These are phyloP conservation scores for Pseudomyrmex sp. DNA, from an alignment of 1,140 invertebrate genomes.

Conservation along the genomic window DNA sequence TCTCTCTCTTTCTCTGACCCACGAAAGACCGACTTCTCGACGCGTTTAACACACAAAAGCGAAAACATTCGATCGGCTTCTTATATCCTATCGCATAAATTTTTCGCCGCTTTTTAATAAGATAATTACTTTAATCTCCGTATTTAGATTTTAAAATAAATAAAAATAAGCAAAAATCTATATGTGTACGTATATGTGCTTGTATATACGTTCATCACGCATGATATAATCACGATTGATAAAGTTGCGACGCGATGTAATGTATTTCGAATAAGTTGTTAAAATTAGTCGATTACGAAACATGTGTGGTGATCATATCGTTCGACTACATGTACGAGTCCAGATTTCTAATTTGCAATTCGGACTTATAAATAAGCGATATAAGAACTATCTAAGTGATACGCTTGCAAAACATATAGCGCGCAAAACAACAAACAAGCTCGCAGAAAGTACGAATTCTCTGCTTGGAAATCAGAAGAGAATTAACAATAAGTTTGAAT, in stretches of 20 bases:
- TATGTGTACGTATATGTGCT: neutral
- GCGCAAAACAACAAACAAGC: conserved; percentile 35
- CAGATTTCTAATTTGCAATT: conserved; percentile 42
- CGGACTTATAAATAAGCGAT: conserved; percentile 47
- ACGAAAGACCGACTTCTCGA: too few species aligned
- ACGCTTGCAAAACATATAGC: neutral
- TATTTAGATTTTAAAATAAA: too few species aligned
- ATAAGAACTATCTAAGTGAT: conserved; percentile 43
- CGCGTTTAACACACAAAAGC: too few species aligned
- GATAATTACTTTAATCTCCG: too few species aligned
- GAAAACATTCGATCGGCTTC: neutral
- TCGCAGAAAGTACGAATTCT: neutral
- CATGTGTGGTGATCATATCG: conserved; percentile 8
- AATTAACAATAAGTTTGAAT: neutral
- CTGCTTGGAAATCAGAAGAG: neutral
- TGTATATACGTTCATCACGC: neutral
- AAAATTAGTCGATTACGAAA: conserved; percentile 44
- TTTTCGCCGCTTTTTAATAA: too few species aligned
- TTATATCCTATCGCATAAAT: too few species aligned
- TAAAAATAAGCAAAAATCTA: too few species aligned
- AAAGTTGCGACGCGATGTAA: conserved; percentile 18
- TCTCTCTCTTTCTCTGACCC: neutral
- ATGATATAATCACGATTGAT: neutral
- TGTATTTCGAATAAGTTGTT: neutral
- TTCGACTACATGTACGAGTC: conserved; percentile 24